Evolutionary conservation across 1,140 invertebrate genomes (phyloP).

Genomic region (Panagrolaimus sp.): DNA sequence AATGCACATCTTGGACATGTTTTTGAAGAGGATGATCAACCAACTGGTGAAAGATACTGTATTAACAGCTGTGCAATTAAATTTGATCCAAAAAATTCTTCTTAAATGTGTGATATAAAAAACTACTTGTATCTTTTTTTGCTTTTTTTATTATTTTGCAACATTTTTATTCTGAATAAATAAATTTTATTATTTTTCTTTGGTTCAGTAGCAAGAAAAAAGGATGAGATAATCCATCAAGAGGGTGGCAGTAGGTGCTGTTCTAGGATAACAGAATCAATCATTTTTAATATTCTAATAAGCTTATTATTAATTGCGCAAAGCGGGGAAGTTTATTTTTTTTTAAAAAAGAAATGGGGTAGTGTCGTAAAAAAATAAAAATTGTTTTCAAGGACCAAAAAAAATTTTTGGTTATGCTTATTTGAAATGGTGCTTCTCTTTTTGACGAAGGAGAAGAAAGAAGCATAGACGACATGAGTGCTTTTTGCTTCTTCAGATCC

Average conservation of each 20-base stretch:
- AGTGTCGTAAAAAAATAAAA: too few species aligned
- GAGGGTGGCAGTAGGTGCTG: neutral
- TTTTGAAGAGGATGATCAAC: conserved; percentile 90
- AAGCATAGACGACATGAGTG: too few species aligned
- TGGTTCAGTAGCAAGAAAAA: neutral
- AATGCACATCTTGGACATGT: conserved; percentile 93
- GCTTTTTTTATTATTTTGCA: neutral
- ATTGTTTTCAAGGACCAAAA: conserved; percentile 7
- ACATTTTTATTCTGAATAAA: neutral
- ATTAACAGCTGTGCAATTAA: conserved; percentile 66
- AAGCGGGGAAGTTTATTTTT: neutral
- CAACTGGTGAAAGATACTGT: conserved; percentile 86
- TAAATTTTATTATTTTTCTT: neutral
- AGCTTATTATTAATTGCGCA: neutral
- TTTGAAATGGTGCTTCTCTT: too few species aligned
- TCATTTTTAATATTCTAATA: neutral
- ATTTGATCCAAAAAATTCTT: neutral
- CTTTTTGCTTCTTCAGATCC: too few species aligned
- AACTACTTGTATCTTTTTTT: conserved; percentile 15
- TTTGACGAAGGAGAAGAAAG: too few species aligned
- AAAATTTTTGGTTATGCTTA: neutral
- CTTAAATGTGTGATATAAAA: conserved; percentile 23
- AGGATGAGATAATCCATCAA: neutral
- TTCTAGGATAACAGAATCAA: neutral
- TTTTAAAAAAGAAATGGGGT: neutral